A percentile compares a stretch with the other conserved stretches of the same genome.
These are phyloP conservation scores for Xylota segnis DNA, from an alignment of 2,888 invertebrate species.

Conservation along the genomic window DNA sequence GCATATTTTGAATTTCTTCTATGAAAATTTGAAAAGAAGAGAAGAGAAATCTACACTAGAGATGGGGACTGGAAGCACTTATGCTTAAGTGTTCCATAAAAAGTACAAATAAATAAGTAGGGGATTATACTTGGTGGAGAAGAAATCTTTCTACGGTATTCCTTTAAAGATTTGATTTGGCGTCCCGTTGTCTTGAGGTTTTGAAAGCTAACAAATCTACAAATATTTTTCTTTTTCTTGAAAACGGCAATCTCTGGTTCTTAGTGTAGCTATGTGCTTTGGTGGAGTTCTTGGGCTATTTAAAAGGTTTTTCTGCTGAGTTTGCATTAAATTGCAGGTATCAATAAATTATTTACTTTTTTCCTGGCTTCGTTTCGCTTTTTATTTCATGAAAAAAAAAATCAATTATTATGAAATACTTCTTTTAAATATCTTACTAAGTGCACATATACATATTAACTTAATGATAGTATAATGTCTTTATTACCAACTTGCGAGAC, in stretches of 20 bases:
- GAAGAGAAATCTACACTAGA: slow-evolving; percentile 51
- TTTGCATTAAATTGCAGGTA: slow-evolving; percentile 1
- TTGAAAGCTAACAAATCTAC: slow-evolving; percentile 19
- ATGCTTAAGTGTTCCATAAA: slow-evolving; percentile 68
- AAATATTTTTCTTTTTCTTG: slow-evolving; percentile 14
- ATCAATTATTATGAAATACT: no score
- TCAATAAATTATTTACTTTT: slow-evolving; percentile 2
- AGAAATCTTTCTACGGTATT: slow-evolving; percentile 37
- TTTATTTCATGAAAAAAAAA: background rate
- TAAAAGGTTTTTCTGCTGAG: slow-evolving; percentile 24
- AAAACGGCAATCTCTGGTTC: slow-evolving; percentile 46
- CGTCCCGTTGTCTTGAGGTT: slow-evolving; percentile 22
- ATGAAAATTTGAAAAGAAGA: slow-evolving; percentile 36
- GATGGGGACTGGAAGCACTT: slow-evolving; percentile 57
- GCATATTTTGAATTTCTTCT: slow-evolving; percentile 33
- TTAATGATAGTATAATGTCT: no score
- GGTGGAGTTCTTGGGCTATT: slow-evolving; percentile 25
- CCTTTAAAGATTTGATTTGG: slow-evolving; percentile 19
- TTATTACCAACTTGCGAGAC: no score
- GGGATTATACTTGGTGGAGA: slow-evolving; percentile 21
- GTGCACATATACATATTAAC: no score
- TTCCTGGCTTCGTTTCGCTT: background rate
- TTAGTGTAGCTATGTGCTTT: slow-evolving; percentile 41
- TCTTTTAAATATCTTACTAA: no score
- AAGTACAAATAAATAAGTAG: slow-evolving; percentile 62